Evolutionary conservation across 2,113 vertebrate species (phyloP), one percentile per base, ranked within the genome.

Genomic region (Ramphastos sulfuratus): DNA sequence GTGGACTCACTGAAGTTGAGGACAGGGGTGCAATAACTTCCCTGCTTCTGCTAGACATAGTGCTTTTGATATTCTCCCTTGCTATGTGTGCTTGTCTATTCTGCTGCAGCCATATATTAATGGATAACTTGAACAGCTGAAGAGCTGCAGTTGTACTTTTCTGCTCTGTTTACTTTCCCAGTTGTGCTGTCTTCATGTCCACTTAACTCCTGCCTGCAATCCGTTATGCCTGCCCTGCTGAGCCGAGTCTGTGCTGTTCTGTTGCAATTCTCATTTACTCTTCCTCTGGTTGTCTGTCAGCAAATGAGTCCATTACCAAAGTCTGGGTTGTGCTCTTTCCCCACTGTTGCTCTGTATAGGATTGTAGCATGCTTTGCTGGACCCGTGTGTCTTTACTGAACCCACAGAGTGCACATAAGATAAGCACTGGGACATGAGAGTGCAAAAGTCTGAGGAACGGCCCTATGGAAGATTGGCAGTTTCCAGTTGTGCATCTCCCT

Each of bases 161-260:
- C 28, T 73, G 59, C 77, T 88, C 55, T 73, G 21, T 61, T 95
- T 79, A 52, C 52, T 79, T 89, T 82, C 84, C 71, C 54, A 67
- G 42, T 21, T 93, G 64, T 48, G 56, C 60, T 74, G 0, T 60
- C 84, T 92, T 91, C 60, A 50, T 64, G 20, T 31, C 54, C 87
- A 64, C 56, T 85, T 64, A 74, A 87, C 25, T 78, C 23, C 46
- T 74, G 72, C 65, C 64, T 42, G 15, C 74, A 82, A 76, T 31
- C 55, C 7, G 1, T 46, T 89, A 30, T 31, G 60, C 31, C 48
- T 69, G 76, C 56, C 48, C 61, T 88, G 7, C 33, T 35, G 60
- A 80, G 44, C 48, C 54, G 92, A 83, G 74, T 44, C 18, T 67
- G 19, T 11, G 33, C 16, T 69, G 55, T 61, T 67, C 55, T 76